Base-by-base conservation (phyloP, 1,140 invertebrate genomes). In the Rhopalosiphum maidis region DNA sequence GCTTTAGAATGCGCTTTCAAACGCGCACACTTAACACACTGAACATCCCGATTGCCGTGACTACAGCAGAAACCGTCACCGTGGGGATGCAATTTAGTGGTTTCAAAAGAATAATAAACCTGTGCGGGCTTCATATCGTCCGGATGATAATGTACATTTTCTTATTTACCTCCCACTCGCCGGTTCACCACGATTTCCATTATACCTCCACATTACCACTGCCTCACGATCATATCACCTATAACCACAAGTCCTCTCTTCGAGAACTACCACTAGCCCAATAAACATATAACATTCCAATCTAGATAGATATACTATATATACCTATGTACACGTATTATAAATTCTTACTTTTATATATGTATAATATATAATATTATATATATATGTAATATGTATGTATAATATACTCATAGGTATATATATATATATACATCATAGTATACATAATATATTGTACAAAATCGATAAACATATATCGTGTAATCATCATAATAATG, bases 1-100 rank as follows among this genome's bases (percentile, higher is more conserved):
- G 55, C 90, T 68, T 77, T 68, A 51, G 41, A 91, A 43, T 77
- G 55, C 90, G 55, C 90, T 91, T 91, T 46, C 55, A 46, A 15
- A 77, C 60, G 54, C 11, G 18, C 88, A 54, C 41, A 87, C 8
- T 87, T 48, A 25, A 46, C 85, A 46, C 85, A 77, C 41, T 37
- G 41, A 86, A 86, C 25, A 43, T 18, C 41, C 85, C 22, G 25
- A 15, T 25, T 86, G 25, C 41, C 8, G 41, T 46, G 23, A 43
- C 37, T 86, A 43, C 22, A 37, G 41, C 25, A 86, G 37, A 43
- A 43, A 41, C 4, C 25, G 11, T 22, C 9, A 46, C 23, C 11
- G 3, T n/a, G 23, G 41, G 37, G 25, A 86, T 86, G 41, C 41
- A 35, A 88, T 88, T 35, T 51, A 88, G n/a, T 22, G 48, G 87